Evolutionary conservation across 2,888 invertebrate genomes (phyloP), one percentile per base, ranked within the genome.

Genomic region (Timema cristinae): DNA sequence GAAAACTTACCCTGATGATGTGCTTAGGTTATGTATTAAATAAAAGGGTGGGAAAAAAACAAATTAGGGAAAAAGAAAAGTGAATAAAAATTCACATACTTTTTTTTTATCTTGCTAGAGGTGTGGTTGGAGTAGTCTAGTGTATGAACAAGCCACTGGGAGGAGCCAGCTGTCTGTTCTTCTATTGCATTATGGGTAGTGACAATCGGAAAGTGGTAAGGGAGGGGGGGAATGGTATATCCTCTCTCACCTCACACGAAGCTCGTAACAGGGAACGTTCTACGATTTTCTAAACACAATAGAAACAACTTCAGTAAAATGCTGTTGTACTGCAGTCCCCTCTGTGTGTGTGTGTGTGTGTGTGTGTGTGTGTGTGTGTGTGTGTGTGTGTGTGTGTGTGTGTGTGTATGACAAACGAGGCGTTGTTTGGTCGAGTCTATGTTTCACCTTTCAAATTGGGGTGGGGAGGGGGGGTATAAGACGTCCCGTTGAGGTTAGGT

Each of bases 101-200:
- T n/a, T 70, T 63, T 52, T 50, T 67, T 59, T n/a, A 32, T 32
- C 32, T 32, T 32, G 4, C 2, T 69, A 72, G 72, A 70, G 72
- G 72, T 70, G 72, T 70, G 72, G 72, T 56, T 66, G 63, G 47
- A 50, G 32, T 32, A 32, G 32, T 72, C 47, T 68, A 54, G 63
- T 63, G 56, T 49, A 54, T 59, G 49, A 68, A 69, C 69, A 54
- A 56, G 56, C 67, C 72, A 66, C 66, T 68, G 70, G 72, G 72
- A 72, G 72, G 72, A 70, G 72, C 72, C n/a, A 72, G 47, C 32
- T 32, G 32, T 32, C 32, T 52, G 50, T 72, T 52, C 66, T 48
- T 54, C 13, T 15, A 67, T 67, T 67, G 49, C 67, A 67, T 50
- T 50, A 51, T 67, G 67, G 50, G 67, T 50, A 67, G 32, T 32